phyloP scores from a whole-genome alignment of 2,113 vertebrate genomes.

The Megatriorchis doriae region DNA sequence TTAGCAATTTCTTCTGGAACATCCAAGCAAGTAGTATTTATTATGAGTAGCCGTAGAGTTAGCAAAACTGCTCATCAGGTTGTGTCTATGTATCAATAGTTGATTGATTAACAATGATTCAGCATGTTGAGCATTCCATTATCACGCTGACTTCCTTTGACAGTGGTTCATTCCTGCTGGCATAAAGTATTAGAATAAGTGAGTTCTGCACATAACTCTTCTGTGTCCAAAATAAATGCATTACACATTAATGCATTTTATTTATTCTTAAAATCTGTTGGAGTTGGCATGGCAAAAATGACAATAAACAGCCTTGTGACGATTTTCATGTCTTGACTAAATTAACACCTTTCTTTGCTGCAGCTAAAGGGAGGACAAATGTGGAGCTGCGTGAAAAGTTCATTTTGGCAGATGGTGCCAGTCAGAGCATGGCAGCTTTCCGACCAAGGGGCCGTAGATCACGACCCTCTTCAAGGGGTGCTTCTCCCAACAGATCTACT shows the following conservation, averaged over 20 bases:
- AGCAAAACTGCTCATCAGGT: conserved; percentile 41
- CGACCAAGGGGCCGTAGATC: conserved; percentile 91
- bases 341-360: neutral
- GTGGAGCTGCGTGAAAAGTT: conserved; percentile 97
- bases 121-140: conserved; percentile 78
- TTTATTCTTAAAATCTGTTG: conserved; percentile 69
- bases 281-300: conserved; percentile 70
- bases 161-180: conserved; percentile 73
- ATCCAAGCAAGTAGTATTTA: conserved; percentile 60
- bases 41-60: conserved; percentile 59
- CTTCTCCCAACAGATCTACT: conserved; percentile 92
- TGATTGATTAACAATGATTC: conserved; percentile 64
- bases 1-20: conserved; percentile 44
- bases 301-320: neutral
- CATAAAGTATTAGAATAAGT: conserved; percentile 73
- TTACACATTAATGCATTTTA: conserved; percentile 75
- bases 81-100: conserved; percentile 56
- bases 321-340: neutral
- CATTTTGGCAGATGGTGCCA: conserved; percentile 92
- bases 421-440: conserved; percentile 94
- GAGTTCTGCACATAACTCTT: conserved; percentile 55
- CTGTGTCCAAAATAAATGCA: conserved; percentile 74
- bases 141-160: conserved; percentile 74
- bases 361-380: conserved; percentile 97
- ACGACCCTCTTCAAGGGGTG: conserved; percentile 89